Evolutionary conservation across 2,888 invertebrate species (phyloP), one percentile per base, ranked within the genome.

Genomic region (Yponomeuta plumbellus): DNA sequence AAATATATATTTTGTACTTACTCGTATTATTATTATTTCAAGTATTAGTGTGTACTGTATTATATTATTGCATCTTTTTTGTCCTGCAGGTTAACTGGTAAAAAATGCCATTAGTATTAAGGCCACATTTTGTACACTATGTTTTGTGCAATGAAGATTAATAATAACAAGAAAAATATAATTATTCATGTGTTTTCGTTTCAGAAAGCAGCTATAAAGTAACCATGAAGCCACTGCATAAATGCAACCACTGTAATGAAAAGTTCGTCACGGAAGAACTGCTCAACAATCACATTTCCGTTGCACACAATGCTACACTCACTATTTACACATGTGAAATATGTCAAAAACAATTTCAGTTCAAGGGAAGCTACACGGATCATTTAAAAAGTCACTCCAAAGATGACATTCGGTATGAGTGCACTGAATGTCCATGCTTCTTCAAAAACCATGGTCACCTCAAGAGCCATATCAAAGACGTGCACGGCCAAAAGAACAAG

Each of bases 401-500:
- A 52, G 10, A n/a, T 11, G 62, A 61, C n/a, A 34, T 66, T 21
- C 52, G 56, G 2, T 56, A 56, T n/a, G 66, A 66, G 34, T 66
- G 66, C 34, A 22, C 61, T 1, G 20, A 62, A 20, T 66, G 66
- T 21, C 44, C 66, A 1, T 66, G 61, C 62, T 66, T 62, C 23
- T 66, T 66, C 56, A 66, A 66, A n/a, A 52, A 66, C 62, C 39
- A 21, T 13, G 61, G 62, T n/a, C 66, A 66, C 11, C 62, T 66
- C 4, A 52, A 34, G 10, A 56, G 26, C 6, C 66, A 66, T 23
- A 56, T 66, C 8, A 62, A 56, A 21, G 56, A 59, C 11, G 66
- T 44, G 4, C 66, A 66, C 44, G 34, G 61, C 4, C 22, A 39
- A 8, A 39, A 59, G 13, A 21, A 59, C 10, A n/a, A 39, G 13